A percentile compares a stretch with the other conserved stretches of the same genome.
Evolutionary conservation across 1,140 invertebrate genomes (phyloP).

Genomic region (Macrobrachium rosenbergii): DNA sequence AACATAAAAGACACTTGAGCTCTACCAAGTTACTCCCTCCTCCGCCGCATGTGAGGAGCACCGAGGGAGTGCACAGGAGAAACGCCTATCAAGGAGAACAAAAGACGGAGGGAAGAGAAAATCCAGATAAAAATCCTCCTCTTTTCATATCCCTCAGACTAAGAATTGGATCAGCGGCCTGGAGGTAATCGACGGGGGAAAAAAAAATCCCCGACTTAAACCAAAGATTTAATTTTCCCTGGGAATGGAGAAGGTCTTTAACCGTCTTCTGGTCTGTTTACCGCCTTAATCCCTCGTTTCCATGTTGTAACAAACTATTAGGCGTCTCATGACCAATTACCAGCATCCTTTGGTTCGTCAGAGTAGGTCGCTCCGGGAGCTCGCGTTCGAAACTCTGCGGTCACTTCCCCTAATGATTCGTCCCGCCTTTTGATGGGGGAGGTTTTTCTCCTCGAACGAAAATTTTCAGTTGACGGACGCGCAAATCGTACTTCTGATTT

Average conservation of each 20-base stretch:
- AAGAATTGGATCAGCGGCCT: neutral
- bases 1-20: too few relatives aligned
- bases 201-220: too few relatives aligned
- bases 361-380: neutral
- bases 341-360: neutral
- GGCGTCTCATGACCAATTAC: constrained; percentile 32
- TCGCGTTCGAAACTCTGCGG: neutral
- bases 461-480: neutral
- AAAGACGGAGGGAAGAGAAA: too few relatives aligned
- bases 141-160: too few relatives aligned
- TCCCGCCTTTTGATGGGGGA: neutral
- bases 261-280: constrained; percentile 27
- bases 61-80: neutral
- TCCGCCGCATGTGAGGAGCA: too few relatives aligned
- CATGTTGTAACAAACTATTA: constrained; percentile 45
- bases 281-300: constrained; percentile 34
- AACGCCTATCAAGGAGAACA: neutral
- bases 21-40: too few relatives aligned
- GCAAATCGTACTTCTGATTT: neutral
- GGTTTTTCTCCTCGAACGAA: neutral
- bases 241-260: neutral
- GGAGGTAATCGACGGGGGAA: neutral
- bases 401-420: neutral
- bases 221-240: neutral
- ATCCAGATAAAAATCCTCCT: too few relatives aligned